Evolutionary conservation across 2,797 vertebrate genomes (phyloP), one percentile per base, ranked within the genome.

Genomic region (Micrastur ruficollis): DNA sequence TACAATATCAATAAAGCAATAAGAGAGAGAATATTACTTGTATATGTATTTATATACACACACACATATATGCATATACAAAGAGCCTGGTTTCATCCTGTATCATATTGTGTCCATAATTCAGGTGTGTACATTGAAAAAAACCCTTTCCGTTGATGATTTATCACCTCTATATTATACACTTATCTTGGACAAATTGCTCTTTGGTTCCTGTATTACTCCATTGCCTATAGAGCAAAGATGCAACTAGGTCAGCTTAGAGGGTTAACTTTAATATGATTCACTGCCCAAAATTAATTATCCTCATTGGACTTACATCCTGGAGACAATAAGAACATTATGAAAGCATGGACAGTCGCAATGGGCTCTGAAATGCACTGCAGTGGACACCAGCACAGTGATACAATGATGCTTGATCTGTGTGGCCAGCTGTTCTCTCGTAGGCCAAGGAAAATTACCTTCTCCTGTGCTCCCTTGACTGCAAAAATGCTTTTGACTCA

Each of bases 401-500:
- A 63, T 22, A 67, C 12, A 5, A 4, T 3, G 12, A 50, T 21
- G 17, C 10, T n/a, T 71, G 15, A 44, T 85, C 47, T 86, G 8
- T 42, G 38, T 29, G 27, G 27, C 7, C 38, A 66, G 11, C 4
- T 50, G 9, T 47, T 65, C n/a, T 89, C 7, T 80, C 22, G 19
- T 1, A 26, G 26, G 11, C 9, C 6, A 23, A 81, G 38, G 15
- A 76, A 87, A 55, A 52, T 47, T 47, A 6, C 3, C 11, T 81
- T 63, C 8, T 44, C 4, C 3, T 14, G 27, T 2, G 0, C 6
- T 20, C 6, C 14, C 21, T 61, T 53, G 22, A 53, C 17, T 44
- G 18, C 6, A 79, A 81, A 92, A 70, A 1, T 1, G 1, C 3
- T 85, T 72, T 61, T n/a, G 34, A 46, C 3, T 14, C 5, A 6